phyloP scores from a whole-genome alignment of 1,140 invertebrate genomes.

The Pararge aegeria region DNA sequence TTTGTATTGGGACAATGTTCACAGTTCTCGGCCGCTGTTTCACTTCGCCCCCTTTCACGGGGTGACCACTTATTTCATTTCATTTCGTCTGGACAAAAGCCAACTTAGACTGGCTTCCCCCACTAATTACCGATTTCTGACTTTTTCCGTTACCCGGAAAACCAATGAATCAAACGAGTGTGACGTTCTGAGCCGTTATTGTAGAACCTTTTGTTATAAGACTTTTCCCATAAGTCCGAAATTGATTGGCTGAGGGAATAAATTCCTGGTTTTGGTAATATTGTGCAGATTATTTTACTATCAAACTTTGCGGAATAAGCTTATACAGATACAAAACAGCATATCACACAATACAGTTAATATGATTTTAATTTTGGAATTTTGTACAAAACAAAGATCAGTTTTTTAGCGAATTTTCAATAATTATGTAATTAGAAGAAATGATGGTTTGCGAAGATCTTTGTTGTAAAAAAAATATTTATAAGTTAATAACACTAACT shows the following conservation, averaged over 20 bases:
- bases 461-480: no score
- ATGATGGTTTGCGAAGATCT: no score
- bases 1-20: constrained; percentile 50
- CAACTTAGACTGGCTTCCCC: constrained; percentile 38
- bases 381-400: no score
- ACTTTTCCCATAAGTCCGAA: constrained; percentile 4
- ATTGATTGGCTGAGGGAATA: neutral
- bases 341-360: no score
- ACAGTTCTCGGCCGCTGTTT: constrained; percentile 39
- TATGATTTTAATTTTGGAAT: no score
- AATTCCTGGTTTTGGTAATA: neutral
- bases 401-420: no score
- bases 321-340: no score
- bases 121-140: constrained; percentile 53
- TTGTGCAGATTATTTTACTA: no score
- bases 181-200: constrained; percentile 7
- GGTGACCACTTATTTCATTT: constrained; percentile 52
- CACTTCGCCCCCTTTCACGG: constrained; percentile 27
- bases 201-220: constrained; percentile 2
- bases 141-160: constrained; percentile 29
- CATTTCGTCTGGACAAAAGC: constrained; percentile 41
- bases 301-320: neutral
- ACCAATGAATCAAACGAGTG: constrained; percentile 17
- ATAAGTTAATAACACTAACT: no score
- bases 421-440: no score